Base-by-base conservation (phyloP, 2,888 invertebrate genomes). In the Cataglyphis rosenhaueri region DNA sequence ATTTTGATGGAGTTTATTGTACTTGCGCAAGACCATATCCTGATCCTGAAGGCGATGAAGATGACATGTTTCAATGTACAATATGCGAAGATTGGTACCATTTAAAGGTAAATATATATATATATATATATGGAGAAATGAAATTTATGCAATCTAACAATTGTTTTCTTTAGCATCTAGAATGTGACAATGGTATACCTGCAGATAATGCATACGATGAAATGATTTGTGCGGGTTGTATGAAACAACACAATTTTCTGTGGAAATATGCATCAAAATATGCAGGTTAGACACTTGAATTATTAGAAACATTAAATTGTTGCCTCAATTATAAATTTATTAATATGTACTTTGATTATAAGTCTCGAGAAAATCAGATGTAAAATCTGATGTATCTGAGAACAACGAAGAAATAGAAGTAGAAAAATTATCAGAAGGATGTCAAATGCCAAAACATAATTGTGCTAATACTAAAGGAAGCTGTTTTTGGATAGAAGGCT, bases 41-140 rank as follows among this genome's bases (percentile, higher is more conserved):
- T 15, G 99, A 99, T 95, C 97, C 97, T 0, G 98, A 99, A 12
- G 96, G 97, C 92, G 95, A 96, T 5, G 95, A 96, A 55, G 97
- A 97, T 76, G 99, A 99, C 95, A 99, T 99, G 99, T 96, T 99
- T 70, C 99, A 99, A 93, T 99, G 99, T 93, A 96, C 98, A 64
- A 95, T 99, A 76, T 99, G 99, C 94, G 99, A 99, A 94, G 99
- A 99, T 94, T 99, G 99, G 99, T 98, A 97, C 91, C 99, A 99
- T 95, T 96, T 97, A 38, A 95, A 95, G 94, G 96, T 96, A 93
- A 76, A 21, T 52, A 32, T 64, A 21, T 8, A 41, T 61, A 15
- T 32, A 10, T 25, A 25, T 25, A 25, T 25, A 25, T 25, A 25
- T 25, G 44, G 44, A 29, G 21, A 32, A 57, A n/a, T n/a, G 5